These are phyloP conservation scores for Spisula subtruncata DNA, from an alignment of 2,888 invertebrate genomes.

Conservation along the genomic window DNA sequence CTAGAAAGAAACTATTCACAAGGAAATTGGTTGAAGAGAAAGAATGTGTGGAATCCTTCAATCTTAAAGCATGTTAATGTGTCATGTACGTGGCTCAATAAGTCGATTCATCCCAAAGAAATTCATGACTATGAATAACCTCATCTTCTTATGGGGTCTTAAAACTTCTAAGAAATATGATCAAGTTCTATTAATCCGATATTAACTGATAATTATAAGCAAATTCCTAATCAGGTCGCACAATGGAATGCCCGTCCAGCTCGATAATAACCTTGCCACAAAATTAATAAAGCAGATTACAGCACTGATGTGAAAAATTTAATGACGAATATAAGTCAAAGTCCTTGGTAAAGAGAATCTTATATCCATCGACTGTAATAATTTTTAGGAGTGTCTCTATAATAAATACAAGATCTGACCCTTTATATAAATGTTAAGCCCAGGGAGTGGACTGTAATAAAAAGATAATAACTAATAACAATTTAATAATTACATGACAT, in stretches of 20 bases:
- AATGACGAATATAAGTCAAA: too few relatives aligned
- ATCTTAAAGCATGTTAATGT: conserved; percentile 20
- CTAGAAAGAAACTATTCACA: background rate
- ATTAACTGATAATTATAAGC: conserved; percentile 7
- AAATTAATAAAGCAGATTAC: too few relatives aligned
- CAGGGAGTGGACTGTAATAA: too few relatives aligned
- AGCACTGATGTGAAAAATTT: too few relatives aligned
- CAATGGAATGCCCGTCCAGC: background rate
- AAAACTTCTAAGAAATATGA: conserved; percentile 20
- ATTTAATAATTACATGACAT: too few relatives aligned
- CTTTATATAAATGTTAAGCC: too few relatives aligned
- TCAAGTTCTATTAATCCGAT: conserved; percentile 18
- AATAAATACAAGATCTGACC: too few relatives aligned
- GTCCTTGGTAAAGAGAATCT: too few relatives aligned
- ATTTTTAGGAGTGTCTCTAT: too few relatives aligned
- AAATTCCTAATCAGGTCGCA: background rate
- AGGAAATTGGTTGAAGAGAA: background rate
- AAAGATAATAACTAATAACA: too few relatives aligned
- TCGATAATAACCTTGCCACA: background rate
- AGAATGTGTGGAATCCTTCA: background rate
- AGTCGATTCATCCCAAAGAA: background rate
- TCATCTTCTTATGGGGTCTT: conserved; percentile 17
- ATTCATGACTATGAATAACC: conserved; percentile 4
- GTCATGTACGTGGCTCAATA: background rate
- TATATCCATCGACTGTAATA: too few relatives aligned